A percentile compares a stretch with the other conserved stretches of the same genome.
These are phyloP conservation scores for Anhinga rufa DNA, from an alignment of 2,113 vertebrate species.

Conservation along the genomic window DNA sequence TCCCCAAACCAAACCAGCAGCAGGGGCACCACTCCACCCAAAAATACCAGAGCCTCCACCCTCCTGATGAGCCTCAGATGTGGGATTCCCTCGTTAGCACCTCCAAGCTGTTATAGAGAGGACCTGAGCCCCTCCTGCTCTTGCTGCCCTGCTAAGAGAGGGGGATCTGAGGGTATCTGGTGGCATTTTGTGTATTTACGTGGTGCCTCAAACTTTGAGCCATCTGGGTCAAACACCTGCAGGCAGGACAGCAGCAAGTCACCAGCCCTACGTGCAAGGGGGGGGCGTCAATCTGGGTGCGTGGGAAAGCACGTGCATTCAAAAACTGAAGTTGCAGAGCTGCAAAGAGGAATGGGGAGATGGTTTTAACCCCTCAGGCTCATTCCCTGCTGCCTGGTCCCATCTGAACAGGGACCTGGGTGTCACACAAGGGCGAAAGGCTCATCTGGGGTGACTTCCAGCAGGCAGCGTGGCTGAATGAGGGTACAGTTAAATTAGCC, in stretches of 20 bases:
- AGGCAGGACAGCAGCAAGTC: background rate
- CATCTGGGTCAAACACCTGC: background rate
- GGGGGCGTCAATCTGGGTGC: too few relatives aligned
- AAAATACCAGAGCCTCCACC: background rate
- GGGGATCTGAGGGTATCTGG: background rate
- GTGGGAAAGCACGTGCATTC: background rate
- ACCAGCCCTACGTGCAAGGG: background rate
- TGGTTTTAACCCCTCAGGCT: background rate
- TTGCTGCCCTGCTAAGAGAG: background rate
- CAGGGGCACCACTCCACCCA: background rate
- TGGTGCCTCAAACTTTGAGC: background rate
- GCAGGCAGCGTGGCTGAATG: background rate
- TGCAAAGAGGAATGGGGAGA: background rate
- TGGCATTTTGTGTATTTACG: background rate
- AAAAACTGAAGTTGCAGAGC: background rate
- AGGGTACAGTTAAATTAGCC: background rate
- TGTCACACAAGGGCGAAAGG: background rate
- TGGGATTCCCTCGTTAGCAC: background rate
- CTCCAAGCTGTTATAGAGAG: background rate
- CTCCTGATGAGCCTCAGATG: background rate
- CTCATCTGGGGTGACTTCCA: background rate
- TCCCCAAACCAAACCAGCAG: background rate
- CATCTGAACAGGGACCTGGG: rapidly evolving
- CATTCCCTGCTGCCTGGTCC: background rate
- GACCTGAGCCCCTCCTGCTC: background rate